Evolutionary conservation across 2,888 invertebrate genomes (phyloP), one percentile per base, ranked within the genome.

Genomic region (Chrysina gloriosa): DNA sequence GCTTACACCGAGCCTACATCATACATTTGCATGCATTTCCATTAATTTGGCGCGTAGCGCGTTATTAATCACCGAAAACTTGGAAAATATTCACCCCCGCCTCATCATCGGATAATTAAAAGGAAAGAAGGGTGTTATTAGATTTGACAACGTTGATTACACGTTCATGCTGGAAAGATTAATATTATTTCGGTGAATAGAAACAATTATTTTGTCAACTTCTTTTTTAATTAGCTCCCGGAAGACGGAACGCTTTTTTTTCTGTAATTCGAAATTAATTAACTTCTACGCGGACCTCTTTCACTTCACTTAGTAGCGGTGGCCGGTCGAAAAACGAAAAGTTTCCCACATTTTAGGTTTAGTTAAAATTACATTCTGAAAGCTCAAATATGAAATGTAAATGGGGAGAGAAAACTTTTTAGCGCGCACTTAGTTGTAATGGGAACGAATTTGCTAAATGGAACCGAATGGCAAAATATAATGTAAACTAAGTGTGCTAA

Each of bases 371-470:
- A 50, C 63, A 64, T 64, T 64, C 50, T 64, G 39, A 21, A 45
- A 48, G 50, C 63, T 50, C 63, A 36, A 64, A 50, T 64, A 50
- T 50, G 63, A 64, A 64, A 64, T 50, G 63, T 50, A 64, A 64
- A 64, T 64, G 47, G 36, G 21, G 36, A 64, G 48, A 5, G 36
- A 64, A 64, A 64, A 50, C 34, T 50, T 50, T 50, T 48, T 48
- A 36, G 47, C 23, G 45, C 63, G 63, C 50, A 50, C 45, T 64
- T 64, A 64, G 63, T 64, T 50, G 50, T 64, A 64, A 64, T 50
- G 63, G 50, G 63, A 34, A 54, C 27, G 52, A 65, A 65, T 65
- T 65, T 54, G 54, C 63, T 64, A 64, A 64, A 50, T 54, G 65
- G 45, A 58, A 39, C 58, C 58, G 58, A 58, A 58, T 16, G 31